Conservation (phyloP, 1,140 invertebrate species). For the Choristoneura fumiferana region DNA sequence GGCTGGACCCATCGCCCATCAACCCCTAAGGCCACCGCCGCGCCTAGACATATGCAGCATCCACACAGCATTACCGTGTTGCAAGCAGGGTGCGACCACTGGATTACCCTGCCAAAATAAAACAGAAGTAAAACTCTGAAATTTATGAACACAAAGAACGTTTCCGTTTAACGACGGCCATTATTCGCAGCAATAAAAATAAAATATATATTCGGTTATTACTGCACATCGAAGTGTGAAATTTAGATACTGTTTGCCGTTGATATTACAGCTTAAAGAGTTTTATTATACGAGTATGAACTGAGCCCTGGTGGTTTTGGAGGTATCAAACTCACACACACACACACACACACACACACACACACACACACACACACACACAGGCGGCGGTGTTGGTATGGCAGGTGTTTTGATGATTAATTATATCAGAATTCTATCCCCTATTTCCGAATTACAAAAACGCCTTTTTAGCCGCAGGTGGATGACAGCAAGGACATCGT, state of each 20-base stretch:
- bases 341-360: too few species aligned
- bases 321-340: too few species aligned
- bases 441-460: too few species aligned
- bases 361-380: too few species aligned
- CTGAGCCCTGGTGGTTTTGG: too few species aligned
- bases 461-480: too few species aligned
- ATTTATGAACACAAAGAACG: slow-evolving; percentile 25
- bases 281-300: too few species aligned
- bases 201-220: slow-evolving; percentile 16
- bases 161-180: slow-evolving; percentile 36
- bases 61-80: slow-evolving; percentile 98
- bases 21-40: slow-evolving; percentile 93
- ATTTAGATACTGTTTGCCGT: slow-evolving; percentile 14
- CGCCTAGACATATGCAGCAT: slow-evolving; percentile 94
- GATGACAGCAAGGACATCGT: too few species aligned
- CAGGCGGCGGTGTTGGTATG: too few species aligned
- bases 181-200: slow-evolving; percentile 38
- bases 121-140: slow-evolving; percentile 11
- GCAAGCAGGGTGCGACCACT: slow-evolving; percentile 97
- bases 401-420: too few species aligned
- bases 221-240: slow-evolving; percentile 18
- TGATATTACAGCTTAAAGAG: neutral
- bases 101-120: slow-evolving; percentile 88
- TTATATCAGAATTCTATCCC: too few species aligned
- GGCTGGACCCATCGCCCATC: slow-evolving; percentile 92